phyloP scores from a whole-genome alignment of 2,797 vertebrate species.

The Tolypeutes matacus region DNA sequence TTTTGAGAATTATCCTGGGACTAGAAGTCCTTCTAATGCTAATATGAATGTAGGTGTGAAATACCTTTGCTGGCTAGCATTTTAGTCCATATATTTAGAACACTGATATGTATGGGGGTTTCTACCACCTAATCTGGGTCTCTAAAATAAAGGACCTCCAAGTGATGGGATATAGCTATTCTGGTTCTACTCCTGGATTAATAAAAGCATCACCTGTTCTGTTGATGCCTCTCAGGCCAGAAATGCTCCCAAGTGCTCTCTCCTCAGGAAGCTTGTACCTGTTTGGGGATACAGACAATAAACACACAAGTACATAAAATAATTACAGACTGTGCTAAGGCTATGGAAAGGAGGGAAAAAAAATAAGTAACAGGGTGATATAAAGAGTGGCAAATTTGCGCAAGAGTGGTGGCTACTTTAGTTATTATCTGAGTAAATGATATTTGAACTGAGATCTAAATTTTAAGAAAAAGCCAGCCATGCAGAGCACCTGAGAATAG shows the following conservation, averaged over 20 bases:
- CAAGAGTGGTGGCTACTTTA: not conserved
- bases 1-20: conserved; percentile 4
- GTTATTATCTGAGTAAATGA: not conserved
- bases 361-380: not conserved
- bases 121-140: not conserved
- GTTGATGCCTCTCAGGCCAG: not conserved
- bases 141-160: not conserved
- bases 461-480: not conserved
- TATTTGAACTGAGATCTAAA: conserved; percentile 31
- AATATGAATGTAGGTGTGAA: conserved; percentile 8
- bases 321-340: not conserved
- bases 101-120: not conserved
- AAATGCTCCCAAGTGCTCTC: not conserved
- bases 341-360: not conserved
- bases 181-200: not conserved
- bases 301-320: not conserved
- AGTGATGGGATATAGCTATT: not conserved
- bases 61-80: not conserved
- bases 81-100: not conserved
- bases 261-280: not conserved
- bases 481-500: not conserved
- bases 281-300: not conserved
- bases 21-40: not conserved
- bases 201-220: not conserved
- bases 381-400: not conserved